phyloP scores from a whole-genome alignment of 2,888 invertebrate genomes.

The Leptodirus hochenwartii region DNA sequence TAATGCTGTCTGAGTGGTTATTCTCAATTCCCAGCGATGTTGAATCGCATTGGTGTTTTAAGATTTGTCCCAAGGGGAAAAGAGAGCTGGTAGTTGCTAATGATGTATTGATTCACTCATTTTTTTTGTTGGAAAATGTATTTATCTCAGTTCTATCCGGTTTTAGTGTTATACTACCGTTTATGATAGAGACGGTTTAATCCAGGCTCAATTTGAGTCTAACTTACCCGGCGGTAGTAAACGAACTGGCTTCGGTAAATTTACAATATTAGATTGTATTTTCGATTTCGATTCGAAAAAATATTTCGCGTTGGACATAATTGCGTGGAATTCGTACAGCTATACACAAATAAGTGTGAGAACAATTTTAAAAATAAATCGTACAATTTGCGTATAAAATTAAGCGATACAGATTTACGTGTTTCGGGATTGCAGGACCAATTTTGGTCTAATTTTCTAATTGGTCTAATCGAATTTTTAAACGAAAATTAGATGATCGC shows the following conservation, averaged over 20 bases:
- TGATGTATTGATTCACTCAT: conserved; percentile 26
- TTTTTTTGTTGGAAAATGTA: conserved; percentile 10
- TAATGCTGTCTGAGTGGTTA: conserved; percentile 93
- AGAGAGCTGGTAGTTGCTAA: conserved; percentile 66
- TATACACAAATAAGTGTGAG: too few species aligned
- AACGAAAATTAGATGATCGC: too few species aligned
- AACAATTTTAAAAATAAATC: too few species aligned
- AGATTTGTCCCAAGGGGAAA: conserved; percentile 69
- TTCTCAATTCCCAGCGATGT: conserved; percentile 67
- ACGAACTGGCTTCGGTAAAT: conserved; percentile 23
- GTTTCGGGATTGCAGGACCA: too few species aligned
- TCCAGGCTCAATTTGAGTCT: conserved; percentile 37
- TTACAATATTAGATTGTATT: conserved; percentile 71
- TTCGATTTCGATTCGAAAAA: conserved; percentile 39
- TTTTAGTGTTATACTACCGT: conserved; percentile 50
- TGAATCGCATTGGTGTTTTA: conserved; percentile 47
- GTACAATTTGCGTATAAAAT: too few species aligned
- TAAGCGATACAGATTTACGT: too few species aligned
- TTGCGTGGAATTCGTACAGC: conserved; percentile 67
- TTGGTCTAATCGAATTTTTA: too few species aligned
- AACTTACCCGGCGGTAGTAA: conserved; percentile 53
- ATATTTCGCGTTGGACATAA: conserved; percentile 65
- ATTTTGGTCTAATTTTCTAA: too few species aligned
- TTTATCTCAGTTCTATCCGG: conserved; percentile 6
- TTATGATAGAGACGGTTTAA: conserved; percentile 45